Conservation (phyloP, 2,113 vertebrate species). For the Natator depressus region DNA sequence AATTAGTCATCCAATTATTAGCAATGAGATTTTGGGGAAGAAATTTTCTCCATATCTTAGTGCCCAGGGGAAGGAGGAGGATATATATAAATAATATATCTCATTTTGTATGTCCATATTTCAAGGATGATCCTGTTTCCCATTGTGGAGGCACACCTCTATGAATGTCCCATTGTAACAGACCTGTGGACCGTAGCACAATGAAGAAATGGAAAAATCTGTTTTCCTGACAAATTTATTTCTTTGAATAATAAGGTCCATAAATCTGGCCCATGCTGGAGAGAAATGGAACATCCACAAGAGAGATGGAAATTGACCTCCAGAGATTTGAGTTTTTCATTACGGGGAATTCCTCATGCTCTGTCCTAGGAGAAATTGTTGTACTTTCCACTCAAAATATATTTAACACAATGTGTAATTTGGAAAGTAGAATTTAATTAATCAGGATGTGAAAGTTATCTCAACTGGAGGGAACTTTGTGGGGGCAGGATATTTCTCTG, state of each 20-base stretch:
- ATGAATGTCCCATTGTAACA: neutral
- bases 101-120: too few species aligned
- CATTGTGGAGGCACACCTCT: neutral
- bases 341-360: neutral
- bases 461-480: neutral
- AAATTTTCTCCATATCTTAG: neutral
- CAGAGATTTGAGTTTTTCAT: neutral
- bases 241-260: neutral
- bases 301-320: neutral
- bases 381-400: neutral
- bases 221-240: neutral
- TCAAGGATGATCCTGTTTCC: neutral
- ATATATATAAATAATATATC: neutral
- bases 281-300: neutral
- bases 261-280: neutral
- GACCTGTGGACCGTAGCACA: neutral
- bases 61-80: neutral
- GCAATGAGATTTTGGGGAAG: neutral
- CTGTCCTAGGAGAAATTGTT: neutral
- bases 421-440: neutral
- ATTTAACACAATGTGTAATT: neutral
- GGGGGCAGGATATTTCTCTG: neutral
- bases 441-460: neutral
- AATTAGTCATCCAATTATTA: neutral
- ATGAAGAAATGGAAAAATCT: neutral